Evolutionary conservation across 2,797 vertebrate species (phyloP).

Genomic region (Periparus ater): DNA sequence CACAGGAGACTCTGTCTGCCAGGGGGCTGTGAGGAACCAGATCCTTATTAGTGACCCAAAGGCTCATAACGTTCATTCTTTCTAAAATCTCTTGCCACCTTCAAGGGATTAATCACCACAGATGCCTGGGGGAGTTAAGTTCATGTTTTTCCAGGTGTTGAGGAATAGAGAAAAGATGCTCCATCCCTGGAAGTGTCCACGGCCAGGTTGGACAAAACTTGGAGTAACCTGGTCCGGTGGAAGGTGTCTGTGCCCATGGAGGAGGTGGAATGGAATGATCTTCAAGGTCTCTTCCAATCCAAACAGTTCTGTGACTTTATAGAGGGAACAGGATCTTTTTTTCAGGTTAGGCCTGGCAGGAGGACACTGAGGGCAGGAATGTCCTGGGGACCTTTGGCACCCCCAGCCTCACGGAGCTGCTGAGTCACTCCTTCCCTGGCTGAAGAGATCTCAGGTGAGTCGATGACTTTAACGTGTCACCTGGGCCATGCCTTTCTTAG

Average conservation of each 20-base stretch:
- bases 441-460: not conserved
- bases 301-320: not conserved
- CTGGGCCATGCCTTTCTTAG: not conserved
- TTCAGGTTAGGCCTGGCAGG: not conserved
- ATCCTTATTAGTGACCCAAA: not conserved
- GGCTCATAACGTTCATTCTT: not conserved
- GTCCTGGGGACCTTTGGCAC: not conserved
- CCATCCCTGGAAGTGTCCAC: not conserved
- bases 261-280: not conserved
- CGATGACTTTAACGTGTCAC: not conserved
- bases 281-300: not conserved
- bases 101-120: not conserved
- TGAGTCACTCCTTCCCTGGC: not conserved
- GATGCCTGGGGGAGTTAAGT: not conserved
- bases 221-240: accelerated
- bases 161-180: not conserved
- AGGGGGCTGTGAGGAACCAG: not conserved
- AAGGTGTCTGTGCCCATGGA: not conserved
- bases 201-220: accelerated
- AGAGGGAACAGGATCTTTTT: not conserved
- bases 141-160: not conserved
- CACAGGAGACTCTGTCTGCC: not conserved
- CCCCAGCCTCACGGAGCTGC: not conserved
- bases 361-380: not conserved
- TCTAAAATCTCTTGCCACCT: not conserved